These are phyloP conservation scores for Pinna nobilis DNA, from an alignment of 1,140 invertebrate genomes.

Conservation along the genomic window DNA sequence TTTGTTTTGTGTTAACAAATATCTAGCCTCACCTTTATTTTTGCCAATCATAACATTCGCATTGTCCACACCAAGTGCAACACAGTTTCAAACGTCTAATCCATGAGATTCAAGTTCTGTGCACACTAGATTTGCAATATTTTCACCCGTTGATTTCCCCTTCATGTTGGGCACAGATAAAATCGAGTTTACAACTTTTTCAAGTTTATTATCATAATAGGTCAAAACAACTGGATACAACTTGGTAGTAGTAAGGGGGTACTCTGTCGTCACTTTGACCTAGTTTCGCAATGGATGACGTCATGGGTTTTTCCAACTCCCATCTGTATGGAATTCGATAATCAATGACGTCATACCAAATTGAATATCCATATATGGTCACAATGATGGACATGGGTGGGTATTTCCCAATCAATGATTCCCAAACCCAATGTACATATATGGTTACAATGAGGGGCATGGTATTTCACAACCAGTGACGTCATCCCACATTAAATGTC, in stretches of 20 bases:
- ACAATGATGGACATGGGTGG: no score
- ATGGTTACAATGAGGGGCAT: no score
- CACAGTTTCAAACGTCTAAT: constrained; percentile 18
- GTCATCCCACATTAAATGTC: no score
- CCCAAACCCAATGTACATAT: no score
- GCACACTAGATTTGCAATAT: constrained; percentile 6
- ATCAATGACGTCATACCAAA: no score
- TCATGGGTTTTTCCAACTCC: no score
- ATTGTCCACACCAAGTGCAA: constrained; percentile 12
- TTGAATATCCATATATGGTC: no score
- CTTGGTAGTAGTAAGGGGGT: constrained; percentile 7
- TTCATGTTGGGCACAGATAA: background rate
- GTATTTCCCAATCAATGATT: no score
- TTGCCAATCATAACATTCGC: background rate
- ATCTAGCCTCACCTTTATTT: constrained; percentile 21
- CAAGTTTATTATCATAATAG: constrained; percentile 10
- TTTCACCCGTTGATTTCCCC: constrained; percentile 26
- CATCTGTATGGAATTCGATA: no score
- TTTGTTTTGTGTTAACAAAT: constrained; percentile 39
- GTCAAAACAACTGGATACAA: constrained; percentile 23
- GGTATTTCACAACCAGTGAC: no score
- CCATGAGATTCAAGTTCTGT: constrained; percentile 1
- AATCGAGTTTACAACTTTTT: background rate
- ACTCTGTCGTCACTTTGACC: no score
- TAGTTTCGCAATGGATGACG: no score